Evolutionary conservation across 2,888 invertebrate genomes (phyloP).

Genomic region (Cylindroiulus punctatus): DNA sequence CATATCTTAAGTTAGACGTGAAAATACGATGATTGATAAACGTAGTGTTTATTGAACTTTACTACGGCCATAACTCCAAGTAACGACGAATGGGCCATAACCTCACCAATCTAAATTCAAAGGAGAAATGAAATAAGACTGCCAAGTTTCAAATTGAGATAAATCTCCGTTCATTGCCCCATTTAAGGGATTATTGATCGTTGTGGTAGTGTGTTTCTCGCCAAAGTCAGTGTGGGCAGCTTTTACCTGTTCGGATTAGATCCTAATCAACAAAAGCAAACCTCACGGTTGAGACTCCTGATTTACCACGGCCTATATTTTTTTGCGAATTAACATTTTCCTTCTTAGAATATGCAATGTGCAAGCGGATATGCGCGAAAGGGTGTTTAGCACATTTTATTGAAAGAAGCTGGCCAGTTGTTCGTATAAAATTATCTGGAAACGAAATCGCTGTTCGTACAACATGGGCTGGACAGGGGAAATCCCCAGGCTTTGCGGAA

Average conservation of each 20-base stretch:
- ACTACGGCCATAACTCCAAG: background rate
- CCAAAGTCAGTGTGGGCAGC: background rate
- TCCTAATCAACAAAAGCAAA: background rate
- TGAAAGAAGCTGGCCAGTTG: background rate
- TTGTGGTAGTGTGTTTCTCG: background rate
- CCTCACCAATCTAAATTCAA: background rate
- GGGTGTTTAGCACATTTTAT: background rate
- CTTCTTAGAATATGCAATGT: background rate
- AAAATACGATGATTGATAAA: background rate
- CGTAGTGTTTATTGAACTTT: background rate
- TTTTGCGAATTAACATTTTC: background rate
- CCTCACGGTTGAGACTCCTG: background rate
- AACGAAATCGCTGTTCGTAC: conserved; percentile 12
- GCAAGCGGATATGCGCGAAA: background rate
- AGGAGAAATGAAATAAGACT: background rate
- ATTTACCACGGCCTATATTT: background rate
- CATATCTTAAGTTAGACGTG: too few relatives aligned
- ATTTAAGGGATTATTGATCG: conserved; percentile 11
- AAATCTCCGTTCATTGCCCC: background rate
- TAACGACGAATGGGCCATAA: background rate
- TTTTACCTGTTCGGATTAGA: conserved; percentile 9
- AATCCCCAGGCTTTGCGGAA: conserved; percentile 38
- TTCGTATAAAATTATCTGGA: conserved; percentile 4
- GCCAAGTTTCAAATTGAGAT: background rate
- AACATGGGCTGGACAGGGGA: conserved; percentile 30